Base-by-base conservation (phyloP, 2,888 invertebrate genomes). In the Hypselothyrea guttata region DNA sequence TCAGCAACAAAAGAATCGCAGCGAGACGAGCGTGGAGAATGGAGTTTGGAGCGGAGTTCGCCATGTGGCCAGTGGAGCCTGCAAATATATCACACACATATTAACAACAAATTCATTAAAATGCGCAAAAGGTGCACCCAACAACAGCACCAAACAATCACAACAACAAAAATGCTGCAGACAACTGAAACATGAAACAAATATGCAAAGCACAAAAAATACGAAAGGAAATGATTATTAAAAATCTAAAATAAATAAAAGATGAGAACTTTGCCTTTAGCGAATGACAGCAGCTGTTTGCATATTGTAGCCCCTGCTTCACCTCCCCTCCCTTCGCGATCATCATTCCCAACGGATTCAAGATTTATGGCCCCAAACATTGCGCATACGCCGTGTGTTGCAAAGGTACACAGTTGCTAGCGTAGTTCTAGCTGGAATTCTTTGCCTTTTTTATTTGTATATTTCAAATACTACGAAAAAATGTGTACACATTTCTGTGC, bases 231-330 rank as follows among this genome's bases (percentile, higher is more conserved):
- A 78, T 78, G 75, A 82, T 78, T 78, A 82, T 78, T 78, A 78
- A 78, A 78, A 78, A 78, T 78, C 78, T 78, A 82, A 82, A 78
- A 78, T 78, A 78, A 78, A 78, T 78, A 78, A 78, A 75, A 78
- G 82, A 82, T 78, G 78, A 78, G 73, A 73, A 66, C 47, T 68
- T 75, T 62, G 81, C 79, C 83, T 58, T 48, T 59, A 67, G 81
- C 81, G 60, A 64, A 74, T 79, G 81, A 81, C 81, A 83, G 82
- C 78, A 82, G 81, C 83, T 81, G 81, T 83, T 81, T 83, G 77
- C 72, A 72, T 69, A 78, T 72, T 57, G 68, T 70, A 61, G 22
- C 12, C n/a, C 22, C 34, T 18, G 33, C 12, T 16, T 12, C 28
- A 27, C 31, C 30, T 2, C 45, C 44, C 12, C n/a, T 11, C 9